Conservation (phyloP, 2,888 invertebrate genomes). For the Eristalis tenax region DNA sequence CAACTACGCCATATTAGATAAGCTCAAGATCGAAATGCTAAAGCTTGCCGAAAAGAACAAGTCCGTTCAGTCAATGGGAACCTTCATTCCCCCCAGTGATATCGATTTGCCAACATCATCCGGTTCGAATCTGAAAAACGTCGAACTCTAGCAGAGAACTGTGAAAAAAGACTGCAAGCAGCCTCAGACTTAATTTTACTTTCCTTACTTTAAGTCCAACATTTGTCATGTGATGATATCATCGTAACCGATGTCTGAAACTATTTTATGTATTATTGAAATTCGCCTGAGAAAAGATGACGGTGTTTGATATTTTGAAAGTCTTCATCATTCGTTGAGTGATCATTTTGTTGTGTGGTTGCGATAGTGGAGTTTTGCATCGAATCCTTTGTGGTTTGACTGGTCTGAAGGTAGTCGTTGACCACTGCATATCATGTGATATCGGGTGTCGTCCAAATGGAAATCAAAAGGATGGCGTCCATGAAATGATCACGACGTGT, state of each 20-base stretch:
- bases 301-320: neutral
- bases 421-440: too few species aligned
- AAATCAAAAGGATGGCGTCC: too few species aligned
- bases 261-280: neutral
- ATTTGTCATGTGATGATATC: neutral
- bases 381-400: too few species aligned
- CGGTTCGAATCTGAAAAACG: constrained; percentile 89
- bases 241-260: neutral
- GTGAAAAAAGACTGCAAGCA: constrained; percentile 51
- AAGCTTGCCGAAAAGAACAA: constrained; percentile 86
- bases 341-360: too few species aligned
- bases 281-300: neutral
- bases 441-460: too few species aligned
- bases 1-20: constrained; percentile 93
- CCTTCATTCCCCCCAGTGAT: constrained; percentile 85
- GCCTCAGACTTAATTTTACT: constrained; percentile 38
- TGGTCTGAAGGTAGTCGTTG: too few species aligned
- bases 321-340: too few species aligned
- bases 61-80: constrained; percentile 85
- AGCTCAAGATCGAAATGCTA: constrained; percentile 90
- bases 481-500: too few species aligned
- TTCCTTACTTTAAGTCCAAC: neutral
- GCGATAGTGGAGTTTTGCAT: too few species aligned
- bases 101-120: constrained; percentile 87
- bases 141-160: constrained; percentile 84